phyloP scores from a whole-genome alignment of 2,797 vertebrate genomes.

The Notamacropus eugenii region DNA sequence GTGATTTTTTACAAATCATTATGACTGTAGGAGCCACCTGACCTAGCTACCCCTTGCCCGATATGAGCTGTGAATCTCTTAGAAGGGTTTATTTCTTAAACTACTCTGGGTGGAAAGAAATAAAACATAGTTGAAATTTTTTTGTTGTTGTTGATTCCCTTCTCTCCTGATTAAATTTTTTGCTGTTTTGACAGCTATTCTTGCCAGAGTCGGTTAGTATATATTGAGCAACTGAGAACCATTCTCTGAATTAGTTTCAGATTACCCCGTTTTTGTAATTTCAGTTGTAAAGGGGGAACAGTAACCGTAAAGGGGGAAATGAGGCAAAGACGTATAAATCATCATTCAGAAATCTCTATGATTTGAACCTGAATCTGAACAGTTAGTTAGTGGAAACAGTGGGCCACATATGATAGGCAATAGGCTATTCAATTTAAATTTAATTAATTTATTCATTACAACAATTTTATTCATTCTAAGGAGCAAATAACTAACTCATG shows the following conservation, averaged over 20 bases:
- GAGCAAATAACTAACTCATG: not conserved
- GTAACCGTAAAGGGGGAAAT: not conserved
- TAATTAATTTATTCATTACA: not conserved
- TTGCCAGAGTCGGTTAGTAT: not conserved
- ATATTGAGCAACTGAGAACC: not conserved
- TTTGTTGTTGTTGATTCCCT: not conserved
- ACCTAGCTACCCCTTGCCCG: not conserved
- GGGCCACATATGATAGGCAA: not conserved
- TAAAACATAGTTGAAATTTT: not conserved
- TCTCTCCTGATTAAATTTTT: not conserved
- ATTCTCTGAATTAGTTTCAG: not conserved
- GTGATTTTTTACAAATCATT: not conserved
- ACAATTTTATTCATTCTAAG: not conserved
- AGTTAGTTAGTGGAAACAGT: not conserved
- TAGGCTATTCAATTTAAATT: not conserved
- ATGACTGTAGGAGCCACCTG: not conserved
- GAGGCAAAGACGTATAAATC: not conserved
- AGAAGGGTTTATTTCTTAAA: not conserved
- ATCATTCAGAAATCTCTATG: not conserved
- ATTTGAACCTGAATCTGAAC: not conserved
- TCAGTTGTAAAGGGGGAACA: not conserved
- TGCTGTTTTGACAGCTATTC: not conserved
- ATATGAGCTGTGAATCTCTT: not conserved
- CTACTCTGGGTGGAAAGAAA: not conserved
- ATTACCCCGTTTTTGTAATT: not conserved